Evolutionary conservation across 1,140 invertebrate genomes (phyloP), one percentile per base, ranked within the genome.

Genomic region (Paramacrobiotus metropolitanus): DNA sequence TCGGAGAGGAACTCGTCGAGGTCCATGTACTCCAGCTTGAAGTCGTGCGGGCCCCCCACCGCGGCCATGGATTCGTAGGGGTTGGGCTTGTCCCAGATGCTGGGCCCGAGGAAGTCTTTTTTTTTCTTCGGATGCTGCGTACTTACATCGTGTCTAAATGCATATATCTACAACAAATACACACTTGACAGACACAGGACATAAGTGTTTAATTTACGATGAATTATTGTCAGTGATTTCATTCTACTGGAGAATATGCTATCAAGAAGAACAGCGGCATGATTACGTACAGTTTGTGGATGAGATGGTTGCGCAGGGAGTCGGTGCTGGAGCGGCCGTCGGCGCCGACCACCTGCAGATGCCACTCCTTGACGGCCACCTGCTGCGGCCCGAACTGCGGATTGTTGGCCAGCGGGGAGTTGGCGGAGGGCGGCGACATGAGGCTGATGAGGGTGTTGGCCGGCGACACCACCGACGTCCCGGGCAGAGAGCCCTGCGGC

Each of bases 281-380:
- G n/a, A n/a, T n/a, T n/a, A 71, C 83, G 81, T 76, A 86, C 81
- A 98, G 76, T 79, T 98, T 98, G 76, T 97, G 89, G 67, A 98
- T 93, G 67, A 99, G 81, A 76, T 98, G 94, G 76, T 95, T 97
- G 71, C 95, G 80, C 69, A 98, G 79, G 79, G 97, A 93, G 62
- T 86, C 83, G 34, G 89, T 96, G 59, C 98, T 91, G 65, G 84
- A 85, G 70, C 90, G n/a, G n/a, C n/a, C n/a, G n/a, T n/a, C n/a
- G n/a, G n/a, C n/a, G n/a, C n/a, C n/a, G n/a, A n/a, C n/a, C n/a
- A n/a, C n/a, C n/a, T n/a, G n/a, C n/a, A n/a, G 83, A 72, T 97
- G 93, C 95, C 95, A 99, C 70, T 96, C 90, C 76, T 96, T 95
- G 65, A 83, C 85, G 66, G 84, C 80, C n/a, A 83, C 81, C 29